phyloP scores from a whole-genome alignment of 1,140 invertebrate genomes.

The Maniola jurtina region DNA sequence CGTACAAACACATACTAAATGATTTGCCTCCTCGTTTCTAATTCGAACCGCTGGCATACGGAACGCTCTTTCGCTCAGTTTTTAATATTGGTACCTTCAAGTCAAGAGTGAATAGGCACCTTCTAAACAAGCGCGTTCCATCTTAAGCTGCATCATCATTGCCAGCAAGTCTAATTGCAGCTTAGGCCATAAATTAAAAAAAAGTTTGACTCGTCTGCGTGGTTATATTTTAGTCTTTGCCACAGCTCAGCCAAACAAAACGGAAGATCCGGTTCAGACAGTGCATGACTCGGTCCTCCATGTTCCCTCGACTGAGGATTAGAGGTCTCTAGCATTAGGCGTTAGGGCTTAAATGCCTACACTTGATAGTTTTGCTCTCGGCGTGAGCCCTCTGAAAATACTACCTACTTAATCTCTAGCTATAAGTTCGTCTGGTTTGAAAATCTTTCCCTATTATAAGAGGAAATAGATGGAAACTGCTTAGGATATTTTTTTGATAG shows the following conservation, averaged over 20 bases:
- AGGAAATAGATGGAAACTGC: too few species aligned
- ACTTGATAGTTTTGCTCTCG: slow-evolving; percentile 19
- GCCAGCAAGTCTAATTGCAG: too few species aligned
- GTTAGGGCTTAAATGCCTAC: slow-evolving; percentile 20
- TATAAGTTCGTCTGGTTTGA: neutral
- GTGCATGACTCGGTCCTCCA: slow-evolving; percentile 19
- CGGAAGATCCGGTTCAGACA: slow-evolving; percentile 27
- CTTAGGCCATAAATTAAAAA: too few species aligned
- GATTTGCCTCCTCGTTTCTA: too few species aligned
- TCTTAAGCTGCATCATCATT: too few species aligned
- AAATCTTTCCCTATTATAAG: neutral
- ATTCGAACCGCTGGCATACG: too few species aligned
- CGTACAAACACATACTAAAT: too few species aligned
- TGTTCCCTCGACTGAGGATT: slow-evolving; percentile 12
- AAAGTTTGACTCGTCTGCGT: neutral
- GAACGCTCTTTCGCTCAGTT: too few species aligned
- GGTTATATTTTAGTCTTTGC: slow-evolving; percentile 11
- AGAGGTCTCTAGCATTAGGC: slow-evolving; percentile 11
- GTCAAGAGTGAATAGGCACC: too few species aligned
- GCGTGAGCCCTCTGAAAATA: neutral
- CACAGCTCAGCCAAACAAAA: slow-evolving; percentile 19
- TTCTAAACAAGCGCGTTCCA: too few species aligned
- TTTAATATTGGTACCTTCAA: too few species aligned
- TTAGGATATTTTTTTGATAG: too few species aligned
- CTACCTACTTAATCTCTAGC: neutral